phyloP scores from a whole-genome alignment of 53 echinoderm and acorn worm genomes.

The Antedon mediterranea region DNA sequence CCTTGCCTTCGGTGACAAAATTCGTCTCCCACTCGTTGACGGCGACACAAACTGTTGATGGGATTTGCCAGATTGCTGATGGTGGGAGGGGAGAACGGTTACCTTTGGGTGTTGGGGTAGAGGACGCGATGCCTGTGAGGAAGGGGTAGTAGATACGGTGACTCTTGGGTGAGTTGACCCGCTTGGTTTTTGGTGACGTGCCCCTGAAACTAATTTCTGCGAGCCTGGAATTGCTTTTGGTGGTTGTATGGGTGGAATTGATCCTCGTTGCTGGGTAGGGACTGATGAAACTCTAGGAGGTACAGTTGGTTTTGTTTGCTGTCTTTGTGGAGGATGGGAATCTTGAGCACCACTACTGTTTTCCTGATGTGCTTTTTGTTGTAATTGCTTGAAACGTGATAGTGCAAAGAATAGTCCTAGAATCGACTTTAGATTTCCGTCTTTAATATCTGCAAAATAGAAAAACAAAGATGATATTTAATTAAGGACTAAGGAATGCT shows the following conservation, averaged over 20 bases:
- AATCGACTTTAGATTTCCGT: conserved; percentile 90
- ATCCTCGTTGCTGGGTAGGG: background rate
- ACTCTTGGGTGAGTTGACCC: background rate
- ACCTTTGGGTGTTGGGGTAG: background rate
- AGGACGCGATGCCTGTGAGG: background rate
- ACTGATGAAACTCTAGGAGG: conserved; percentile 2
- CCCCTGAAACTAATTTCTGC: background rate
- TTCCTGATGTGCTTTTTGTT: conserved; percentile 43
- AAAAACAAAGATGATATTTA: background rate
- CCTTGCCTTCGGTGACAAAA: background rate
- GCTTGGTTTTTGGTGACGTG: background rate
- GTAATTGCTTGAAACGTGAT: conserved; percentile 87
- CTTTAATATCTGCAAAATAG: conserved; percentile 52
- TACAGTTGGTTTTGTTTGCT: conserved; percentile 23
- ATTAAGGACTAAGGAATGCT: too few relatives aligned
- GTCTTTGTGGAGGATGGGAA: conserved; percentile 22
- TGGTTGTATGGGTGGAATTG: background rate
- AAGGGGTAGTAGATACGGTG: conserved; percentile 14
- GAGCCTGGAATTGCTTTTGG: background rate
- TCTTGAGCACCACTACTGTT: conserved; percentile 16
- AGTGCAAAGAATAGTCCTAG: conserved; percentile 87
- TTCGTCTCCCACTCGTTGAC: background rate
- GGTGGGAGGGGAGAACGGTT: background rate
- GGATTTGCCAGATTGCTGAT: background rate
- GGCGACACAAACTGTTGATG: background rate